These are phyloP conservation scores for Gnathonemus longibarbis DNA, from an alignment of 2,113 vertebrate genomes.

Conservation along the genomic window DNA sequence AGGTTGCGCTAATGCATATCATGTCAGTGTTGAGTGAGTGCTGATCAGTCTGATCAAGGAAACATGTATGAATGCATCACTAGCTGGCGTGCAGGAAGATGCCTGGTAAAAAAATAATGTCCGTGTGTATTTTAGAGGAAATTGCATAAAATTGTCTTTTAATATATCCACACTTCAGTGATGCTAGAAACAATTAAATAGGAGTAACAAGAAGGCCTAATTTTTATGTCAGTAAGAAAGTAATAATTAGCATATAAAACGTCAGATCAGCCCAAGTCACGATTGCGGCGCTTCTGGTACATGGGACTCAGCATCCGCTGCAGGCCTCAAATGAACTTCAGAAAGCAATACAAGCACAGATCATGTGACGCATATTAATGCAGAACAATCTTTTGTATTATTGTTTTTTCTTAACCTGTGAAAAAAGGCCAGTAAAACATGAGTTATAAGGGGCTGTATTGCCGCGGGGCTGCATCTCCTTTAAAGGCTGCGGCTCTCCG, in stretches of 20 bases:
- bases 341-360: neutral
- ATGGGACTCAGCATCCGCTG: neutral
- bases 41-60: neutral
- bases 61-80: neutral
- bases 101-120: neutral
- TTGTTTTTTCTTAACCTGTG: neutral
- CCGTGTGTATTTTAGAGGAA: neutral
- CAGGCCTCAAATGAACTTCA: neutral
- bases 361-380: neutral
- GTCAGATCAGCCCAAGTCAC: neutral
- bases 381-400: neutral
- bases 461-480: neutral
- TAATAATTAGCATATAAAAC: neutral
- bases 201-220: neutral
- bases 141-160: neutral
- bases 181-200: neutral
- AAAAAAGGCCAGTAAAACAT: neutral
- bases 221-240: neutral
- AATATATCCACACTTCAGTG: neutral
- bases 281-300: neutral
- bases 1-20: neutral
- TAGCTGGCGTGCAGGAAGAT: neutral
- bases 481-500: neutral
- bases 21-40: neutral
- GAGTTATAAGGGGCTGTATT: neutral